Percentiles rank a stretch among this genome's conserved stretches.
phyloP scores from a whole-genome alignment of 1,140 invertebrate genomes.

The Formica exsecta region DNA sequence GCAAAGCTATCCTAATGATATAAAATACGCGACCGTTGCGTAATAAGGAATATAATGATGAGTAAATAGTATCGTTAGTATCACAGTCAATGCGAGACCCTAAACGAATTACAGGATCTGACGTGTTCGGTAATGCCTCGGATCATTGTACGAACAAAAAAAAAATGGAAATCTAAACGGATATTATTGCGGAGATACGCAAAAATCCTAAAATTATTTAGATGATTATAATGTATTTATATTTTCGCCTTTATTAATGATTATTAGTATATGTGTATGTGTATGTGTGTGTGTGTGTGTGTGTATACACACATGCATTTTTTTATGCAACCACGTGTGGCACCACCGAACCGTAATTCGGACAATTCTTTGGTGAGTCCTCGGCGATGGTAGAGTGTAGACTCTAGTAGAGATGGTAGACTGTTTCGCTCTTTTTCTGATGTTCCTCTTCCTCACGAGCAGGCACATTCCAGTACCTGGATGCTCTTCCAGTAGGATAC shows the following conservation, averaged over 20 bases:
- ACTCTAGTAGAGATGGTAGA: too few relatives aligned
- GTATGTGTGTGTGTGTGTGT: background rate
- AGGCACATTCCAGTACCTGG: slow-evolving; percentile 91
- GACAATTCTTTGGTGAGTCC: slow-evolving; percentile 76
- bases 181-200: slow-evolving; percentile 19
- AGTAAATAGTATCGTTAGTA: slow-evolving; percentile 74
- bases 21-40: slow-evolving; percentile 66
- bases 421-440: too few relatives aligned
- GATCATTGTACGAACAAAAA: slow-evolving; percentile 8
- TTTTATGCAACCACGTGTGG: slow-evolving; percentile 14
- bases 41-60: slow-evolving; percentile 69
- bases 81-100: slow-evolving; percentile 75
- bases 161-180: slow-evolving; percentile 3
- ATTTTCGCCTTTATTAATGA: slow-evolving; percentile 24
- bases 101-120: background rate
- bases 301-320: background rate
- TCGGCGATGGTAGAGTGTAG: slow-evolving; percentile 46
- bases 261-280: background rate
- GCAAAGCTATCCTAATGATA: slow-evolving; percentile 53
- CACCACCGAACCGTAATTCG: slow-evolving; percentile 65
- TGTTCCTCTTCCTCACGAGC: slow-evolving; percentile 86
- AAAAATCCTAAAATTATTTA: background rate
- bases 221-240: background rate
- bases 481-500: slow-evolving; percentile 91
- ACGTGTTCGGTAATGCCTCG: slow-evolving; percentile 62